These are phyloP conservation scores for Melanargia galathea DNA, from an alignment of 2,888 invertebrate species.

Conservation along the genomic window DNA sequence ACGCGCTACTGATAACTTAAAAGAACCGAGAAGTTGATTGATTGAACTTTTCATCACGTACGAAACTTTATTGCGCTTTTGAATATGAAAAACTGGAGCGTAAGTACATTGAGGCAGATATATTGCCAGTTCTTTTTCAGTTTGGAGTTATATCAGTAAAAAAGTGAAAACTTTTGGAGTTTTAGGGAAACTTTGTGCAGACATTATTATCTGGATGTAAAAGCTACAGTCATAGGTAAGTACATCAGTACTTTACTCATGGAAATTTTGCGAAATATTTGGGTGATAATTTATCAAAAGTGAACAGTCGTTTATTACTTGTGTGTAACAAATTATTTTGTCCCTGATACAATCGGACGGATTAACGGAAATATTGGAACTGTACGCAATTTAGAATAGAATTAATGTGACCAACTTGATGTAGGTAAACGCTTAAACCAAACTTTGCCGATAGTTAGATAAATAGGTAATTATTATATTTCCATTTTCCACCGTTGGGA, in stretches of 20 bases:
- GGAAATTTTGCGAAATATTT: neutral
- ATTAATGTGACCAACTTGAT: conserved; percentile 40
- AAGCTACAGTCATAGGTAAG: no score
- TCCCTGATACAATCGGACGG: conserved; percentile 31
- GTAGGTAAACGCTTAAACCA: conserved; percentile 24
- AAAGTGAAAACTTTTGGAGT: neutral
- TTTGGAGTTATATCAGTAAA: neutral
- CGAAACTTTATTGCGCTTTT: conserved; percentile 9
- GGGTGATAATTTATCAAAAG: conserved; percentile 13
- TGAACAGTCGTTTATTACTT: conserved; percentile 23
- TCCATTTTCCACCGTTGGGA: no score
- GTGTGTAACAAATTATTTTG: conserved; percentile 36
- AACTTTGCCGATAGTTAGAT: neutral
- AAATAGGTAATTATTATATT: no score
- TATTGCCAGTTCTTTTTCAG: conserved; percentile 6
- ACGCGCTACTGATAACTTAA: neutral
- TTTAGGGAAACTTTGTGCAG: neutral
- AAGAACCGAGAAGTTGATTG: neutral
- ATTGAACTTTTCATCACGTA: conserved; percentile 18
- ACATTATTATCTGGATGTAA: neutral
- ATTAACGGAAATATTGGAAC: conserved; percentile 36
- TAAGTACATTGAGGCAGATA: neutral
- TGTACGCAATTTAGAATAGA: conserved; percentile 30
- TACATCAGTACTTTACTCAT: no score
- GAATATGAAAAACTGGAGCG: neutral